A percentile compares a stretch with the other conserved stretches of the same genome.
These are phyloP conservation scores for Polyploca ridens DNA, from an alignment of 2,888 invertebrate species.

Conservation along the genomic window DNA sequence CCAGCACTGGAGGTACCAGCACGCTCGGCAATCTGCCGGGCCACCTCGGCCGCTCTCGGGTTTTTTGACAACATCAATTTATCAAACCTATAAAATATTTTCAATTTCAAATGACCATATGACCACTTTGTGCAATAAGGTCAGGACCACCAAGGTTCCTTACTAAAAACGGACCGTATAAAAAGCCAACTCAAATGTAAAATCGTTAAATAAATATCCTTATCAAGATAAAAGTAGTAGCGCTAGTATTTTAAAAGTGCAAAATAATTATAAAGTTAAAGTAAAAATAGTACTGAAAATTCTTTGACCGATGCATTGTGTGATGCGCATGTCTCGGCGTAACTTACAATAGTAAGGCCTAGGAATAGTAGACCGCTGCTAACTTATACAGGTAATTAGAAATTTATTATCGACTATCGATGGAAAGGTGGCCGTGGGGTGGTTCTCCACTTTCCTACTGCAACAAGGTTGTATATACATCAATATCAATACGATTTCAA, in stretches of 20 bases:
- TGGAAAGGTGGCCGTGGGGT: not conserved
- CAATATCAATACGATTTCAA: not conserved
- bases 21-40: slow-evolving; percentile 35
- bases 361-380: not conserved
- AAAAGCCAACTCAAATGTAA: too few species aligned
- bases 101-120: not conserved
- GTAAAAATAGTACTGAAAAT: not conserved
- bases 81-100: not conserved
- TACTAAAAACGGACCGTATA: too few species aligned
- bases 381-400: not conserved
- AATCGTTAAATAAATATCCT: too few species aligned
- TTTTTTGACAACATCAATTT: slow-evolving; percentile 77
- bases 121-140: not conserved
- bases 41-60: slow-evolving; percentile 68
- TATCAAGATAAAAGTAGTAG: not conserved
- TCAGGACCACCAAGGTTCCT: too few species aligned
- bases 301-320: not conserved
- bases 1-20: slow-evolving; percentile 29
- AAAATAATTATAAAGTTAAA: not conserved
- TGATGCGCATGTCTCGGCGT: not conserved
- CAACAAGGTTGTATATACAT: not conserved
- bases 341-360: not conserved
- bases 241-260: not conserved
- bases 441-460: not conserved
- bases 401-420: not conserved